Base-by-base conservation (phyloP, 2,113 vertebrate species). In the Crotophaga sulcirostris region DNA sequence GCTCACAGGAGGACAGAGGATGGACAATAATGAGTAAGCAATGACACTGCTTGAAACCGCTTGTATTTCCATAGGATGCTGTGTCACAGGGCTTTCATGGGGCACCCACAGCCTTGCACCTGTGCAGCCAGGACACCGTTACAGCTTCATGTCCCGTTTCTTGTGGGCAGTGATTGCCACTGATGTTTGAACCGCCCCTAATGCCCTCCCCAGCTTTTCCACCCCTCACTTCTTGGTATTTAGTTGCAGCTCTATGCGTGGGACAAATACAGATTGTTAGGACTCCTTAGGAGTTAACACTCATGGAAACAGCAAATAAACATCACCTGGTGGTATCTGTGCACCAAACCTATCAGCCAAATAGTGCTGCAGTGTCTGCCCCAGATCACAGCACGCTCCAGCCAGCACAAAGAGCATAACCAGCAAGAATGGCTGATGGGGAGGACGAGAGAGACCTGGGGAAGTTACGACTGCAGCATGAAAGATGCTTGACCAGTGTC, bases 391-490 rank as follows among this genome's bases (percentile, higher is more conserved):
- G 40, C 2, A 1, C 40, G 42, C 51, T 80, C 28, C 58, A 25
- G 55, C n/a, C 40, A 49, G 42, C 15, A 9, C 23, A 3, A 2
- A 2, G 15, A 33, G 29, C 23, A 10, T 2, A 38, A 38, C 38
- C 38, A 82, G 69, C 47, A 26, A 38, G 36, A 72, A 52, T 13
- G 3, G 25, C 16, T 2, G 8, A 33, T 13, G 6, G 31, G 17
- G 68, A 74, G 25, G 20, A 25, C 3, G 0, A 70, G 64, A 40
- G 29, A 19, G 33, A 7, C 24, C 26, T 33, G 64, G 49, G 34
- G 31, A 63, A 23, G 15, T 33, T 28, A 33, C 25, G 1, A 0
- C 17, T 64, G 23, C 25, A 67, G 2, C 0, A 0, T 16, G 34
- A 47, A 74, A 58, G 45, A 18, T 31, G 19, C 25, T 58, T 78